Base-by-base conservation (phyloP, 2,888 invertebrate species). In the Digitonthophagus gazella region DNA sequence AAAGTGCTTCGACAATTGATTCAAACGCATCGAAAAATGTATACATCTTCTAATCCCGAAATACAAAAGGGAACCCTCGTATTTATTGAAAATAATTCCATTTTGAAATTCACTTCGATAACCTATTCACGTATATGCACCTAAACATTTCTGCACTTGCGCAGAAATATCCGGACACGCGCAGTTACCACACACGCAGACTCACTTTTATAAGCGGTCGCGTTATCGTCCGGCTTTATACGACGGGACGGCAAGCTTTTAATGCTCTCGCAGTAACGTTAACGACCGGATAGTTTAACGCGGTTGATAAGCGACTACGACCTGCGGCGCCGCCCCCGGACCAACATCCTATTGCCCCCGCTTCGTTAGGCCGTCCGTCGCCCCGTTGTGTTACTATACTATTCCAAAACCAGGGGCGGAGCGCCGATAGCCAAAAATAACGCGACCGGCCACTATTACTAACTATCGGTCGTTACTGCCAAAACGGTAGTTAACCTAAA, bases 171-270 rank as follows among this genome's bases (percentile, higher is more conserved):
- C n/a, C n/a, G n/a, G n/a, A n/a, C n/a, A n/a, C n/a, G n/a, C n/a
- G n/a, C n/a, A n/a, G n/a, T n/a, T n/a, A n/a, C n/a, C n/a, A n/a
- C n/a, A n/a, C n/a, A n/a, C n/a, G n/a, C n/a, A n/a, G 71, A 74
- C 73, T 75, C 69, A 71, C 73, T 75, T 74, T 75, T 75, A 74
- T 74, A 75, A 75, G 75, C 74, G 75, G 72, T 72, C 69, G 69
- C 11, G 73, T 74, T 75, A 75, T 75, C 75, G 73, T 68, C 44
- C 58, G 69, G 70, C 67, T 73, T 74, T 75, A 74, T 75, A 72
- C 65, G 72, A 71, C 70, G 68, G 28, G 11, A 65, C 71, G 71
- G 68, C 66, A 69, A 72, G 73, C 71, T 72, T 75, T 74, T 74
- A 75, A 75, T 74, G 73, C 72, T 70, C 68, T 70, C 69, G 67